phyloP scores from a whole-genome alignment of 2,113 vertebrate genomes.

The Glaucidium brasilianum region DNA sequence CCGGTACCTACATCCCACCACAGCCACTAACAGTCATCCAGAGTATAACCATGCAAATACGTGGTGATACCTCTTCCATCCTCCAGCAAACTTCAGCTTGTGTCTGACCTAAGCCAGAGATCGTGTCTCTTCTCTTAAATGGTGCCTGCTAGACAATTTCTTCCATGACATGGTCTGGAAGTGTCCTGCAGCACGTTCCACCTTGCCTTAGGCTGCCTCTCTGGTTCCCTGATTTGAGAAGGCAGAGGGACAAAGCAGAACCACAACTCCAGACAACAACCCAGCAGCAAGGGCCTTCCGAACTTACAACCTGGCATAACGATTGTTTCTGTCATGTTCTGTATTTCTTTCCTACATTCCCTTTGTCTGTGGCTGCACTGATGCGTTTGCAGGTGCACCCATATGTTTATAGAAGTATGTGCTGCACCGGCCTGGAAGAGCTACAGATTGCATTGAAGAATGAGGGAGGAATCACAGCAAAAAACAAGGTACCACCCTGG shows the following conservation, averaged over 20 bases:
- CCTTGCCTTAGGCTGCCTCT: not conserved
- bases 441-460: not conserved
- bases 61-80: not conserved
- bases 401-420: not conserved
- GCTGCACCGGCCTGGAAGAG: not conserved
- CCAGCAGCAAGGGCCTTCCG: not conserved
- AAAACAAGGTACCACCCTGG: not conserved
- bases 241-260: not conserved
- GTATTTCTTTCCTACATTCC: not conserved
- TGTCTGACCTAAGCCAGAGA: not conserved
- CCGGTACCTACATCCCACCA: not conserved
- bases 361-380: not conserved
- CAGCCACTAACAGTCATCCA: not conserved
- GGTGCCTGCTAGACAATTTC: not conserved
- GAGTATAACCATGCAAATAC: accelerated
- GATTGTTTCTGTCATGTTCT: accelerated
- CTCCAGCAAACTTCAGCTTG: not conserved
- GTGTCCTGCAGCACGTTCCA: not conserved
- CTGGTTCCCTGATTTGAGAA: not conserved
- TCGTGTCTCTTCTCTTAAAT: not conserved
- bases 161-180: not conserved
- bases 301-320: not conserved
- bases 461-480: not conserved
- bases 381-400: not conserved
- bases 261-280: not conserved